Evolutionary conservation across 2,797 vertebrate species (phyloP).

Genomic region (Eurystomus glaucurus): DNA sequence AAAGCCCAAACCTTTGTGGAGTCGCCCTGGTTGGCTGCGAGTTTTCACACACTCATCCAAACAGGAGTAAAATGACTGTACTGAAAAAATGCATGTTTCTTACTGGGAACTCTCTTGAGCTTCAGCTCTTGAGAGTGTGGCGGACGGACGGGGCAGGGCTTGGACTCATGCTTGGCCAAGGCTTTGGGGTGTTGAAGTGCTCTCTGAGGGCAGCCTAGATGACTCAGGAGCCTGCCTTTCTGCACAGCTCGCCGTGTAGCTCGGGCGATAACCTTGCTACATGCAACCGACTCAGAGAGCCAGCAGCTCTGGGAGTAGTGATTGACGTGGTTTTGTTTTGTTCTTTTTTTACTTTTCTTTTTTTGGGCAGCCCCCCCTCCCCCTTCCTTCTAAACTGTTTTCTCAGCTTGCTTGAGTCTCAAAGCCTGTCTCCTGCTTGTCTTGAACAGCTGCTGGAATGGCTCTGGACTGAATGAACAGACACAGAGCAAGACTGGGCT

Average conservation of each 20-base stretch:
- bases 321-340: not conserved
- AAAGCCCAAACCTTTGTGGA: not conserved
- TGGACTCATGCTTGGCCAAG: not conserved
- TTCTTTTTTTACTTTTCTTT: slow-evolving; percentile 4
- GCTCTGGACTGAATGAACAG: not conserved
- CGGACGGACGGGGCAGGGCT: not conserved
- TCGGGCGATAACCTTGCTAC: not conserved
- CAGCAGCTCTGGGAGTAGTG: rapidly evolving
- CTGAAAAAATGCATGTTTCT: not conserved
- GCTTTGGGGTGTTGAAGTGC: not conserved
- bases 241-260: not conserved
- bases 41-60: not conserved
- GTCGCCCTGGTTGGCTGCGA: not conserved
- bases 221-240: not conserved
- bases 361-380: not conserved
- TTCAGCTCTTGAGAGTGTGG: not conserved
- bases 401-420: not conserved
- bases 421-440: not conserved
- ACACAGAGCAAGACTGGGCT: not conserved
- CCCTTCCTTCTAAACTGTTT: not conserved
- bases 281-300: not conserved
- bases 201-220: slow-evolving; percentile 17
- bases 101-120: slow-evolving; percentile 8
- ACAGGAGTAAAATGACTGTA: slow-evolving; percentile 26
- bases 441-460: slow-evolving; percentile 5